Evolutionary conservation across 2,888 invertebrate species (phyloP).

Genomic region (Salpingus planirostris): DNA sequence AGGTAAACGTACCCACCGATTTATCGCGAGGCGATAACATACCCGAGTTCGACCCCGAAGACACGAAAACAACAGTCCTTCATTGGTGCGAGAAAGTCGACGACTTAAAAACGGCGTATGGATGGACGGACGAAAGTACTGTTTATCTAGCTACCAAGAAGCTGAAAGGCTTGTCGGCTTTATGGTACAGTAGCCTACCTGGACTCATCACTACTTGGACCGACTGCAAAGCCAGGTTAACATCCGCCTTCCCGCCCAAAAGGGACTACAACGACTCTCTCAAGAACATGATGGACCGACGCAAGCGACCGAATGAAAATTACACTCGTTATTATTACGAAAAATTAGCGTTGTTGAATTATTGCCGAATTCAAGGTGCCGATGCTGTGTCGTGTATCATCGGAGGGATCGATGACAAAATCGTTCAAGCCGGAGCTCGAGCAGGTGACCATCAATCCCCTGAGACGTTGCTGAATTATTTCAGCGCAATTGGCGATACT

Average conservation of each 20-base stretch:
- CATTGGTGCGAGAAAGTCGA: constrained; percentile 17
- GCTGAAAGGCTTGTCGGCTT: constrained; percentile 16
- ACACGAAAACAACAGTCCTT: constrained; percentile 5
- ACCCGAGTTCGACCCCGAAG: constrained; percentile 14
- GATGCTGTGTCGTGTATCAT: constrained; percentile 18
- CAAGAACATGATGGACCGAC: constrained; percentile 13
- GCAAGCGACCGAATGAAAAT: constrained; percentile 14
- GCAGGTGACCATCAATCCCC: constrained; percentile 16
- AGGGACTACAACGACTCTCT: constrained; percentile 11
- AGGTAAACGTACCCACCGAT: not conserved
- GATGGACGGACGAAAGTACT: constrained; percentile 18
- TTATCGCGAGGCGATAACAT: constrained; percentile 7
- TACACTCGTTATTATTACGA: constrained; percentile 17
- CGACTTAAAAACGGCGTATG: constrained; percentile 11
- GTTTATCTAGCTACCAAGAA: constrained; percentile 14
- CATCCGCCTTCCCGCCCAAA: constrained; percentile 12
- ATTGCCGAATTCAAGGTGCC: constrained; percentile 14
- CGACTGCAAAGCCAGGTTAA: constrained; percentile 17
- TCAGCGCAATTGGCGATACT: not conserved
- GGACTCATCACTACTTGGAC: constrained; percentile 15
- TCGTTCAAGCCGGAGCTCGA: constrained; percentile 14
- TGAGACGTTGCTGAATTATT: constrained; percentile 3
- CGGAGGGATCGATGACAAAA: constrained; percentile 14
- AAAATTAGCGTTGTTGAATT: constrained; percentile 15
- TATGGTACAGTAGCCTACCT: constrained; percentile 19